Evolutionary conservation across 2,888 invertebrate genomes (phyloP).

Genomic region (Trissolcus brochymenae): DNA sequence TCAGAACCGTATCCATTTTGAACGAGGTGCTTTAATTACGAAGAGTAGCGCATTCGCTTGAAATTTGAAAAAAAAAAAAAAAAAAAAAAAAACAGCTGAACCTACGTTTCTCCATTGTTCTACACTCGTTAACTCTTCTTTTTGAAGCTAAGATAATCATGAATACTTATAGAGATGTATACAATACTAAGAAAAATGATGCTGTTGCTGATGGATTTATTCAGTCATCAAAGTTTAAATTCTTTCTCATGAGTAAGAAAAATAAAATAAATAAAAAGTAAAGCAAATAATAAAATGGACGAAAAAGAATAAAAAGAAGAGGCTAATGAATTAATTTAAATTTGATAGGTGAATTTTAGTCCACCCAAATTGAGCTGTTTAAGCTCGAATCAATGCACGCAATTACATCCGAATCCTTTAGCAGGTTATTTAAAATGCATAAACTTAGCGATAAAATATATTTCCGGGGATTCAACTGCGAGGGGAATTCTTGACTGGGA

Average conservation of each 20-base stretch:
- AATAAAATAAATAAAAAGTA: too few species aligned
- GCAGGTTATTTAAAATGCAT: slow-evolving; percentile 1
- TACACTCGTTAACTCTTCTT: slow-evolving; percentile 37
- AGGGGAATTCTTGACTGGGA: slow-evolving; percentile 6
- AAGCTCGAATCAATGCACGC: too few species aligned
- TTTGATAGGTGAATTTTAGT: too few species aligned
- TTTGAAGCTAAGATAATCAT: slow-evolving; percentile 23
- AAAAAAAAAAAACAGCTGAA: slow-evolving; percentile 22
- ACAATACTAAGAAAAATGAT: slow-evolving; percentile 3
- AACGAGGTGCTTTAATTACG: slow-evolving; percentile 40
- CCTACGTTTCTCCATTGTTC: slow-evolving; percentile 32
- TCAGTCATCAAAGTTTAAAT: too few species aligned
- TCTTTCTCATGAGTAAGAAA: too few species aligned
- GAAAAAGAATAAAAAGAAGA: too few species aligned
- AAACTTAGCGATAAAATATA: not conserved
- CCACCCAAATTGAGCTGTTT: too few species aligned
- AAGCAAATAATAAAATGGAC: too few species aligned
- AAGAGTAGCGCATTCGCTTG: slow-evolving; percentile 42
- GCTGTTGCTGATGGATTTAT: too few species aligned
- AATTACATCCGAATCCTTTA: too few species aligned
- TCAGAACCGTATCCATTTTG: slow-evolving; percentile 36
- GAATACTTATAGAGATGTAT: slow-evolving; percentile 1
- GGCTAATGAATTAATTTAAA: too few species aligned
- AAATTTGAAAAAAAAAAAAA: too few species aligned
- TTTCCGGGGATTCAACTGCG: not conserved